Percentiles rank a stretch among this genome's conserved stretches.
Conservation (phyloP, 2,888 invertebrate genomes). For the Chrysomela aeneicollis region DNA sequence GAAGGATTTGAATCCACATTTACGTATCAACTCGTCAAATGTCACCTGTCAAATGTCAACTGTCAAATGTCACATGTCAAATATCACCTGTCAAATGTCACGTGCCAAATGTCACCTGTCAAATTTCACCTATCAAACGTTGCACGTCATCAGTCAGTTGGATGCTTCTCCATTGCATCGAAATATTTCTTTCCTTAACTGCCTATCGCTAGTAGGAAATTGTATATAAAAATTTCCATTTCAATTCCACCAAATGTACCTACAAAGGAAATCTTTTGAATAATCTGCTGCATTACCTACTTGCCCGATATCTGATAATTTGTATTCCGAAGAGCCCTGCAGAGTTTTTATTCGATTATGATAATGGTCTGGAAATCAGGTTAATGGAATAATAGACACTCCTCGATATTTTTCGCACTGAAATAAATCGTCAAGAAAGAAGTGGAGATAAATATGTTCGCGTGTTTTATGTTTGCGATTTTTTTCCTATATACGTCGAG, state of each 20-base stretch:
- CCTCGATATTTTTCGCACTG: conserved; percentile 47
- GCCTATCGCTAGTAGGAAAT: conserved; percentile 13
- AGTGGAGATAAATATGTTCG: conserved; percentile 43
- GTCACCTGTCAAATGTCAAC: no score
- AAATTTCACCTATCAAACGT: no score
- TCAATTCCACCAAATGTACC: conserved; percentile 35
- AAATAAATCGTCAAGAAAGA: conserved; percentile 45
- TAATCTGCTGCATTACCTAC: conserved; percentile 44
- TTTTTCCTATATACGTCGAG: conserved; percentile 7
- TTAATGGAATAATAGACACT: conserved; percentile 53
- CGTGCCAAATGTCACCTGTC: no score
- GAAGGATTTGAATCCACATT: no score
- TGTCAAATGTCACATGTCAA: no score
- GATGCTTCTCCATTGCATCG: no score
- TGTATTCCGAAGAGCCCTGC: conserved; percentile 46
- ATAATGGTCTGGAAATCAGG: conserved; percentile 47
- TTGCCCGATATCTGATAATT: conserved; percentile 41
- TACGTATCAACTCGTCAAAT: no score
- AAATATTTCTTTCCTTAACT: no score
- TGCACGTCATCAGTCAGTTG: no score
- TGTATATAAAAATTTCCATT: conserved; percentile 42
- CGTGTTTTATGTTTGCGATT: conserved; percentile 22
- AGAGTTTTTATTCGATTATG: conserved; percentile 49
- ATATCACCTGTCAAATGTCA: no score
- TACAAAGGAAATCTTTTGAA: conserved; percentile 40